Base-by-base conservation (phyloP, 1,140 invertebrate genomes). In the Ruditapes philippinarum region DNA sequence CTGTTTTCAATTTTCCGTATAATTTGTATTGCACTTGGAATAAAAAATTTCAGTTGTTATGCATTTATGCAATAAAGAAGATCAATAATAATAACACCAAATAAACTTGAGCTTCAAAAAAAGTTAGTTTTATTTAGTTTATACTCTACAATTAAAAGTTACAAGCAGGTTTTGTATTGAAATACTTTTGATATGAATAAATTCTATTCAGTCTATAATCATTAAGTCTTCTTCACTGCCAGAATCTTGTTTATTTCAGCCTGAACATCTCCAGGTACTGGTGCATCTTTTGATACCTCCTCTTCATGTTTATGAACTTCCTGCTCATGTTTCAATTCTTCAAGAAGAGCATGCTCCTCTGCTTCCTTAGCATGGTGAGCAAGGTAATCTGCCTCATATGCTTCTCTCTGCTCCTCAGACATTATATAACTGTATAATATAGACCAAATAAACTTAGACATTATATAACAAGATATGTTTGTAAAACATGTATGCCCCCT, bases 341-440 rank as follows among this genome's bases (percentile, higher is more conserved):
- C 74, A 54, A 70, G 36, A 14, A 70, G 65, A 28, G n/a, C 33
- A 19, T 70, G 65, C 38, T 70, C 65, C 14, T 12, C 11, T 19
- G 42, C 74, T 14, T 78, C 45, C 45, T 54, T 49, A 28, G 74
- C 42, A 14, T 54, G 74, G n/a, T 54, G 42, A 0, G 17, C 31
- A 5, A 57, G 33, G 38, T 49, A 70, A 36, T 54, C 68, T 12
- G 33, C 40, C 19, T 73, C 40, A 54, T 73, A 84, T 1, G 51
- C 54, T 25, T 74, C 3, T 12, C 82, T 42, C 17, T 42, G 57
- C 31, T 70, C 82, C 12, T 84, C 82, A 31, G 65, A 33, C 49
- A 84, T 33, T 42, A 84, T 22, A 54, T 70, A 57, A 73, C 82
- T 81, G 51, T 76, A 28, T 1, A 73, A 73, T 11, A 73, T 40